A percentile compares a stretch with the other conserved stretches of the same genome.
These are phyloP conservation scores for Nibea coibor DNA, from an alignment of 2,113 vertebrate genomes.

Conservation along the genomic window DNA sequence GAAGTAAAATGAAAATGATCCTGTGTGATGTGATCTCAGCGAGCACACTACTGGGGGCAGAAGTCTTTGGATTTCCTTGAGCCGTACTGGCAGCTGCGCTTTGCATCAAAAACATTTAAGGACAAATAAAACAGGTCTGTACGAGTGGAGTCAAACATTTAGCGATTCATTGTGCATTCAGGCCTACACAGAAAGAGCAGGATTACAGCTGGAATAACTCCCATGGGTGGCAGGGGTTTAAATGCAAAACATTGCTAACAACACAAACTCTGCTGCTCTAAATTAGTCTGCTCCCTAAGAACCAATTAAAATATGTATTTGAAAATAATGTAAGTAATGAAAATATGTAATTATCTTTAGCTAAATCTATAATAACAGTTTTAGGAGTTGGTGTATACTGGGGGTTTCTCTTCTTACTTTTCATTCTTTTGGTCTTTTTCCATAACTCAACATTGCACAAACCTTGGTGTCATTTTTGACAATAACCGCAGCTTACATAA, in stretches of 20 bases:
- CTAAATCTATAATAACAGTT: background rate
- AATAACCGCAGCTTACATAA: too few species aligned
- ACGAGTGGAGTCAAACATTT: slow-evolving; percentile 28
- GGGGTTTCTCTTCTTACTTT: background rate
- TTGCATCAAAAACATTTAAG: slow-evolving; percentile 45
- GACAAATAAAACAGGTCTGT: slow-evolving; percentile 37
- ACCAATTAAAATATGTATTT: background rate
- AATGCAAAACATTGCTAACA: slow-evolving; percentile 10
- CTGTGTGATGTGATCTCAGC: slow-evolving; percentile 28
- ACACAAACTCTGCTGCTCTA: background rate
- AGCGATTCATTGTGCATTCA: slow-evolving; percentile 13
- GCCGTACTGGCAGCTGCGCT: slow-evolving; percentile 30
- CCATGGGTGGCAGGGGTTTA: background rate
- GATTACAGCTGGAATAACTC: background rate
- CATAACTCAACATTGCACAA: too few species aligned
- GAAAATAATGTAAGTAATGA: background rate
- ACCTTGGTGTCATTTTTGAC: too few species aligned
- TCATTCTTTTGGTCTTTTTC: too few species aligned
- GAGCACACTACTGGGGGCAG: slow-evolving; percentile 10
- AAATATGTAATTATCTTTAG: background rate
- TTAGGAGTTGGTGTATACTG: background rate
- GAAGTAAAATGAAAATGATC: slow-evolving; percentile 34
- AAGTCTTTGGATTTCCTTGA: slow-evolving; percentile 23
- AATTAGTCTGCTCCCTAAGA: background rate
- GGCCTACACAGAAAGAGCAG: slow-evolving; percentile 16